Evolutionary conservation across 2,797 vertebrate species (phyloP), one percentile per base, ranked within the genome.

Genomic region (Liasis olivaceus): DNA sequence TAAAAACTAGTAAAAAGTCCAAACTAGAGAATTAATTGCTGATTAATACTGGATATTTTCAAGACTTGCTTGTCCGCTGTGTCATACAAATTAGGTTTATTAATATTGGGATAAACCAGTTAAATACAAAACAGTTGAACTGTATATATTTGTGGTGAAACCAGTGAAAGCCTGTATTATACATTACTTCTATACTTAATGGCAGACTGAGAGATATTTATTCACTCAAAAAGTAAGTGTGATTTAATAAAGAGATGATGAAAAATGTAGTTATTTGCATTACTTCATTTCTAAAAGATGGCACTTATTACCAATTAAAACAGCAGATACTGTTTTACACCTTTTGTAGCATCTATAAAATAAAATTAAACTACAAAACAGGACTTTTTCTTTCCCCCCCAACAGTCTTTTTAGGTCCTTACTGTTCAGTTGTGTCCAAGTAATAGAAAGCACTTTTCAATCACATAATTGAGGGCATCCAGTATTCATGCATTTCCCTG

Each of bases 111-210:
- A 88, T 89, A 93, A 92, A 60, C 51, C 93, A 7, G 60, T 92
- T 91, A 95, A 85, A 60, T 96, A 92, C 85, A 87, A 95, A 96
- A 93, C 63, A 95, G 64, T 85, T 95, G 93, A 92, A 94, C 63
- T 94, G 95, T 96, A 94, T 97, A 94, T 96, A 96, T 95, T 88
- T 96, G 58, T 89, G 85, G 47, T 96, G 58, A 89, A 86, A 93
- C 64, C 95, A 95, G 94, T 93, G 36, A 91, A 93, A 91, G 85
- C 24, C 72, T 5, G 91, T 95, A 94, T 95, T 92, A 20, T n/a
- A 88, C 64, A 92, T 89, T 94, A 63, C 4, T 56, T 90, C 51
- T 94, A 62, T 92, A 1, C 81, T 72, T 0, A 1, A 17, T 36
- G 88, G 93, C 54, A 95, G 84, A 91, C 60, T 94, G 56, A 90